Evolutionary conservation across 2,113 vertebrate species (phyloP).

Genomic region (Pituophis catenifer): DNA sequence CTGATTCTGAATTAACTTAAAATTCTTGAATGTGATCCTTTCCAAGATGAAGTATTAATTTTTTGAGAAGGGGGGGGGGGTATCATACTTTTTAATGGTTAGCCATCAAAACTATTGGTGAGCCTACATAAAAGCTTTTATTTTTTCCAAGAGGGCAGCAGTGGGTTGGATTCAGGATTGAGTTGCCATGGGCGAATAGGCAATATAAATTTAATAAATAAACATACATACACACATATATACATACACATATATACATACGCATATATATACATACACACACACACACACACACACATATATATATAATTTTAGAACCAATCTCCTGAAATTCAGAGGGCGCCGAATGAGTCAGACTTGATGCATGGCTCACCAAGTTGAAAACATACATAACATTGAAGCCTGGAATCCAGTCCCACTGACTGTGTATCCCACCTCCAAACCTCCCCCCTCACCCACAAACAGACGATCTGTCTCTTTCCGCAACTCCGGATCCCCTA

Average conservation of each 20-base stretch:
- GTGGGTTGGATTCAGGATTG: neutral
- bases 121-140: neutral
- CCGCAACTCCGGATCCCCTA: neutral
- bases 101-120: no score
- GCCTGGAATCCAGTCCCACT: neutral
- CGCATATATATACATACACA: no score
- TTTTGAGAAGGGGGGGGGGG: neutral
- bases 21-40: neutral
- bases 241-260: no score
- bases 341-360: neutral
- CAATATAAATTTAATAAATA: no score
- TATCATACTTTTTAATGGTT: neutral
- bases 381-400: neutral
- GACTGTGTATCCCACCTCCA: neutral
- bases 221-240: no score
- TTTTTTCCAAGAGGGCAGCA: neutral
- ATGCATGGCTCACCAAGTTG: neutral
- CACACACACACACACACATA: no score
- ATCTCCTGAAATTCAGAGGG: neutral
- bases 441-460: neutral
- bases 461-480: neutral
- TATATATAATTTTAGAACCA: neutral
- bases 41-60: neutral
- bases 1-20: neutral
- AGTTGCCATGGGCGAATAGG: no score